These are phyloP conservation scores for Hycleus cichorii DNA, from an alignment of 1,140 invertebrate genomes.

Conservation along the genomic window DNA sequence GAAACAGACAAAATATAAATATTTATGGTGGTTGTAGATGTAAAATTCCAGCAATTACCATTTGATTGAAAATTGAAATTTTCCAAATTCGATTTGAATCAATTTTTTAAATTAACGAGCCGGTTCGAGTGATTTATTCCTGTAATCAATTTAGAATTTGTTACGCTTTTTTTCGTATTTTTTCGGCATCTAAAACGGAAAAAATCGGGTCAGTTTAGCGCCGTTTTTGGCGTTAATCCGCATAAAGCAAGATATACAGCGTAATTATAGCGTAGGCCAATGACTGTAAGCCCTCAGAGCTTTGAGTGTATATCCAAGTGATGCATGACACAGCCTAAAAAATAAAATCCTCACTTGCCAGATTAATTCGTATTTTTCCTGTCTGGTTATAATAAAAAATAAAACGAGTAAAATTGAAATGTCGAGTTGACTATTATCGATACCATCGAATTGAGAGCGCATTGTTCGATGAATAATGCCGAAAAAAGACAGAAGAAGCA, in stretches of 20 bases:
- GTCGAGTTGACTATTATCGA: constrained; percentile 5
- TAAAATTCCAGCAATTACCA: no score
- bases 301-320: constrained; percentile 21
- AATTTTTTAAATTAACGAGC: no score
- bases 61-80: no score
- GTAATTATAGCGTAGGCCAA: constrained; percentile 30
- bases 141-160: no score
- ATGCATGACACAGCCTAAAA: constrained; percentile 25
- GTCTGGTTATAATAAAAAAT: no score
- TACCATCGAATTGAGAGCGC: constrained; percentile 15
- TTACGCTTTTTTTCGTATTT: no score
- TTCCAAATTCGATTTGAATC: no score
- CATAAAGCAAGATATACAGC: constrained; percentile 34
- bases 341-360: constrained; percentile 19
- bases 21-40: not conserved
- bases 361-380: constrained; percentile 11
- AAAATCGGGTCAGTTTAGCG: constrained; percentile 12
- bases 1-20: not conserved
- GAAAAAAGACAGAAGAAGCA: not conserved
- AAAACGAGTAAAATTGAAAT: no score
- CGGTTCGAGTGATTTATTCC: no score
- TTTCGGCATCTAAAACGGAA: not conserved
- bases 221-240: constrained; percentile 28
- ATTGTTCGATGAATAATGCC: constrained; percentile 9
- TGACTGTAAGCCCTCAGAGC: constrained; percentile 23